Conservation (phyloP, 2,888 invertebrate genomes). For the Psylliodes chrysocephalus region DNA sequence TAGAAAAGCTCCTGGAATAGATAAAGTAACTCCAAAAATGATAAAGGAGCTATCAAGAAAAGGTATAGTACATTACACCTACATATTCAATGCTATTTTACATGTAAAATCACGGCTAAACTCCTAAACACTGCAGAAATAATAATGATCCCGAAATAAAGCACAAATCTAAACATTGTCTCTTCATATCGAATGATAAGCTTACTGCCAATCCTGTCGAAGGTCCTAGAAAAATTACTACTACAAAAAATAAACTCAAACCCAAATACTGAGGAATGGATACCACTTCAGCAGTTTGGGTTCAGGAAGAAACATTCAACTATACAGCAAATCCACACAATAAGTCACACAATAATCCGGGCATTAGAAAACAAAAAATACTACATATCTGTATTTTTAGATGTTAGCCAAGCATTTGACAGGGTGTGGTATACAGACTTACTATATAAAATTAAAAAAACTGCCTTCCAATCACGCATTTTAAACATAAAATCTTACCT, state of each 20-base stretch:
- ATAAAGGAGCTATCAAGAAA: conserved; percentile 1
- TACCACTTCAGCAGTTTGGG: background rate
- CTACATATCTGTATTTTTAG: background rate
- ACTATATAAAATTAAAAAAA: conserved; percentile 4
- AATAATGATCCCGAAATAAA: conserved; percentile 8
- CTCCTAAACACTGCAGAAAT: conserved; percentile 24
- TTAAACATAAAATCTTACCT: background rate
- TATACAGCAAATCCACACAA: background rate
- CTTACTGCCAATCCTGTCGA: conserved; percentile 13
- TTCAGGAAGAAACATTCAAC: background rate
- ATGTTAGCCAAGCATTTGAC: conserved; percentile 23
- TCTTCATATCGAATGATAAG: conserved; percentile 8
- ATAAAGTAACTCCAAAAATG: conserved; percentile 12
- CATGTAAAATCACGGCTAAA: conserved; percentile 9
- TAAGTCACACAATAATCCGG: background rate
- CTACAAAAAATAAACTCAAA: conserved; percentile 11
- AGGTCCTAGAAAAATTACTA: conserved; percentile 6
- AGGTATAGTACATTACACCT: conserved; percentile 2
- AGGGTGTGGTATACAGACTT: background rate
- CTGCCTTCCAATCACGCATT: background rate
- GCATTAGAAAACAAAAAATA: background rate
- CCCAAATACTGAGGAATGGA: background rate
- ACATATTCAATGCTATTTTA: conserved; percentile 13
- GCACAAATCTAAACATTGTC: conserved; percentile 1
- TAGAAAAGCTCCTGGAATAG: conserved; percentile 4